Conservation (phyloP, 1,140 invertebrate species). For the Psix sp. region DNA sequence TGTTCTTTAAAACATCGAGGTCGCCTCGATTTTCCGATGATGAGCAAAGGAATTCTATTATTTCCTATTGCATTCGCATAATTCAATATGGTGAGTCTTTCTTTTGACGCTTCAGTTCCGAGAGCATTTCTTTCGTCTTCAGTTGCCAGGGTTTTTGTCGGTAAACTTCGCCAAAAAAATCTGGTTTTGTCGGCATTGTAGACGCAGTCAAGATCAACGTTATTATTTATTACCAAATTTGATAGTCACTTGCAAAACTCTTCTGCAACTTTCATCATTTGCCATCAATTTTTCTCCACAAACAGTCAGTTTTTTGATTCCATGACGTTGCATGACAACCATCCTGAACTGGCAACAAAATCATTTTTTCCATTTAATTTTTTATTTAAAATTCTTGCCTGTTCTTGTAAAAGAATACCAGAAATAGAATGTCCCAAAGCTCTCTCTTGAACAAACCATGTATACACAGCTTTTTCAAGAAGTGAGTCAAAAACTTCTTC, state of each 20-base stretch:
- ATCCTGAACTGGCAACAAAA: conserved; percentile 7
- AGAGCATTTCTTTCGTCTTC: too few relatives aligned
- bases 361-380: conserved; percentile 9
- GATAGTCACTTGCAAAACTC: conserved; percentile 7
- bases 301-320: conserved; percentile 1
- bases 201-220: not conserved
- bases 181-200: conserved; percentile 12
- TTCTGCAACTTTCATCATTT: conserved; percentile 7
- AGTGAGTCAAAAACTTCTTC: not conserved
- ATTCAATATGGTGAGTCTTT: too few relatives aligned
- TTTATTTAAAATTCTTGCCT: not conserved
- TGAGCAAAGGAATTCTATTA: too few relatives aligned
- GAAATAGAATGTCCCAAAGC: not conserved
- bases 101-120: too few relatives aligned
- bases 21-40: too few relatives aligned
- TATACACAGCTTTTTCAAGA: too few relatives aligned
- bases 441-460: not conserved
- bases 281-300: conserved; percentile 5
- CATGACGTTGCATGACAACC: conserved; percentile 11
- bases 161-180: too few relatives aligned
- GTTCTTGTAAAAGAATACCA: conserved; percentile 2
- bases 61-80: too few relatives aligned
- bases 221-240: not conserved
- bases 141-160: too few relatives aligned
- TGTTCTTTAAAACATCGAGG: too few relatives aligned